Conservation (phyloP, 2,797 vertebrate species). For the Mycteria americana region DNA sequence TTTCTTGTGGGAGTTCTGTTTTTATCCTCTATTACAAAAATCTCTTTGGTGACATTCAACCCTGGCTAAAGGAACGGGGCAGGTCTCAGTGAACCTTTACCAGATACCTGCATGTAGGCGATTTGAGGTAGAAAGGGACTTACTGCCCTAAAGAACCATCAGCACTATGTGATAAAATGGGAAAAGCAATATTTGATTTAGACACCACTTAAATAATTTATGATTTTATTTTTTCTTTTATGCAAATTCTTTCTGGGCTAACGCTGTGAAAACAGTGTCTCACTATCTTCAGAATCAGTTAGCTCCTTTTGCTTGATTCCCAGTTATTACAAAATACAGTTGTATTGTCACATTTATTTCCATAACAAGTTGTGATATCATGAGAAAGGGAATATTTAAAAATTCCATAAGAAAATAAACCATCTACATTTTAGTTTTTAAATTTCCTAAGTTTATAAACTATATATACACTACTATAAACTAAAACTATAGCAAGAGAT, state of each 20-base stretch:
- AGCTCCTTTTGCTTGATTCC: neutral
- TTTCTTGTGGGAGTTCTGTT: neutral
- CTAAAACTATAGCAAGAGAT: neutral
- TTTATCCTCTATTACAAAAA: neutral
- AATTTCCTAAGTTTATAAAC: neutral
- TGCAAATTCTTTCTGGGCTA: neutral
- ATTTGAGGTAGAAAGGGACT: neutral
- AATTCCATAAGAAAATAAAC: neutral
- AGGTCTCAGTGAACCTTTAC: neutral
- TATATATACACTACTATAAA: neutral
- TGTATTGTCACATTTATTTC: neutral
- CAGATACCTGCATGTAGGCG: neutral
- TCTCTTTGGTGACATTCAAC: neutral
- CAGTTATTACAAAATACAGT: neutral
- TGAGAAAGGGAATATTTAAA: neutral
- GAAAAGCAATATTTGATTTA: neutral
- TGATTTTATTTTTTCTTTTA: neutral
- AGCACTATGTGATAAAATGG: neutral
- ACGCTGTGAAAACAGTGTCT: neutral
- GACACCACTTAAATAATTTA: neutral
- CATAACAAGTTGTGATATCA: neutral
- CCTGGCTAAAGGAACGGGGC: neutral
- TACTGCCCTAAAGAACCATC: neutral
- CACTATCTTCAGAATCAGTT: neutral
- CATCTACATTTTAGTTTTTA: neutral